phyloP scores from a whole-genome alignment of 1,140 invertebrate species.

The Drosophila setifemur region DNA sequence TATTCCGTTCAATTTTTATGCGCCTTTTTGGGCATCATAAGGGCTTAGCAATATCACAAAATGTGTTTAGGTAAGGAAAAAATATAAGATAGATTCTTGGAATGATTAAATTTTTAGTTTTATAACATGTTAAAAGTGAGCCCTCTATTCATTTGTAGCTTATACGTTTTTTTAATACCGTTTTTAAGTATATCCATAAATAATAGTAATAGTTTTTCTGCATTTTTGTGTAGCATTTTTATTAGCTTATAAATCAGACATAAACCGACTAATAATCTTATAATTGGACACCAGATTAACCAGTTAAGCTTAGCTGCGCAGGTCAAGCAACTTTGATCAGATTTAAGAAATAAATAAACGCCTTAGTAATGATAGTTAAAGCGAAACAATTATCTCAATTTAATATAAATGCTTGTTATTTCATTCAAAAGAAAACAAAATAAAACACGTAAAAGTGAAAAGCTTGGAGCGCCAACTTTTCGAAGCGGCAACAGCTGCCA shows the following conservation, averaged over 20 bases:
- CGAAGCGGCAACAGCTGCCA: conserved; percentile 40
- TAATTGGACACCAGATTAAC: conserved; percentile 2
- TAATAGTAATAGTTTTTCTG: not conserved
- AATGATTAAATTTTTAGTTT: too few relatives aligned
- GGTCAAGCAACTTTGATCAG: conserved; percentile 28
- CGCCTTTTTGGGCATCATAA: not conserved
- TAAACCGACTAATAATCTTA: too few relatives aligned
- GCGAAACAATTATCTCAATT: conserved; percentile 1
- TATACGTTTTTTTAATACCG: too few relatives aligned
- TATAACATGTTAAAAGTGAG: too few relatives aligned
- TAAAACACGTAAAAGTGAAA: conserved; percentile 12
- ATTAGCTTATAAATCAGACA: not conserved
- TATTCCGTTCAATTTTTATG: conserved; percentile 15
- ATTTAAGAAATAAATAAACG: not conserved
- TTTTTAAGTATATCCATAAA: too few relatives aligned
- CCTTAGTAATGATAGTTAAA: not conserved
- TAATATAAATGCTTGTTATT: conserved; percentile 7
- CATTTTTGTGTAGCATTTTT: not conserved
- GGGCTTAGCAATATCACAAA: not conserved
- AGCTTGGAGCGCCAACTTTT: conserved; percentile 25
- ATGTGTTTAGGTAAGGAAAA: not conserved
- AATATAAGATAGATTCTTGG: not conserved
- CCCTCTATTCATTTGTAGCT: too few relatives aligned
- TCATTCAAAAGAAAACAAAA: not conserved
- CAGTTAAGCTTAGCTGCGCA: conserved; percentile 3